Conservation (phyloP, 2,888 invertebrate species). For the Noctua janthe region DNA sequence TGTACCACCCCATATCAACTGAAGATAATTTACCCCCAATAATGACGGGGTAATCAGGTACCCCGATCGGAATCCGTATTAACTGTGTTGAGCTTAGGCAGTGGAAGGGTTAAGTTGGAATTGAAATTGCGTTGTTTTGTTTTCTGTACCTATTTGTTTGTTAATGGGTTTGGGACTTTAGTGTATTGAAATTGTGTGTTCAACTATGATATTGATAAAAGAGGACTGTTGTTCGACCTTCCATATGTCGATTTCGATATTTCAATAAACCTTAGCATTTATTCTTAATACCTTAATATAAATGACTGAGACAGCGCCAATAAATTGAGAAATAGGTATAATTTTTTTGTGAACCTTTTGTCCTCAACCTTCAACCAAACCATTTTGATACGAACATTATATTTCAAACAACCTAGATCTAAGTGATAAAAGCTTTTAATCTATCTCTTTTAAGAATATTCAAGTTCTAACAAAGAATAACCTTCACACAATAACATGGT, state of each 20-base stretch:
- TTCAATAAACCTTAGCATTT: constrained; percentile 1
- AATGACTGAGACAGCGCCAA: neutral
- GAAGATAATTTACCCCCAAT: constrained; percentile 59
- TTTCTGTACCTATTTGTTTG: constrained; percentile 12
- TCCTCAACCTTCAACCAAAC: constrained; percentile 2
- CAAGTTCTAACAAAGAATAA: constrained; percentile 42
- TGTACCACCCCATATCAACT: constrained; percentile 57
- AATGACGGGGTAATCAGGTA: constrained; percentile 48
- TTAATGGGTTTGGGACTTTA: constrained; percentile 2
- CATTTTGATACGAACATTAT: constrained; percentile 1
- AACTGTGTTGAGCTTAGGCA: constrained; percentile 26
- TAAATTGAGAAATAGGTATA: neutral
- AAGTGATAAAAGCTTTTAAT: constrained; percentile 15
- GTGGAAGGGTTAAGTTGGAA: constrained; percentile 20
- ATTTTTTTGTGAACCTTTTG: neutral
- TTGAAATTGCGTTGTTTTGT: constrained; percentile 35
- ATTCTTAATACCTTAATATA: neutral
- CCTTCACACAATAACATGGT: constrained; percentile 31
- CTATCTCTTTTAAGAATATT: constrained; percentile 17
- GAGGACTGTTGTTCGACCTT: constrained; percentile 6
- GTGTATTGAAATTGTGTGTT: neutral
- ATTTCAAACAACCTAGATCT: constrained; percentile 15
- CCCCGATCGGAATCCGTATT: constrained; percentile 47
- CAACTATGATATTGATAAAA: constrained; percentile 10
- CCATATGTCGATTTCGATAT: constrained; percentile 1